Evolutionary conservation across 2,113 vertebrate species (phyloP), one percentile per base, ranked within the genome.

Genomic region (Ophiodon elongatus): DNA sequence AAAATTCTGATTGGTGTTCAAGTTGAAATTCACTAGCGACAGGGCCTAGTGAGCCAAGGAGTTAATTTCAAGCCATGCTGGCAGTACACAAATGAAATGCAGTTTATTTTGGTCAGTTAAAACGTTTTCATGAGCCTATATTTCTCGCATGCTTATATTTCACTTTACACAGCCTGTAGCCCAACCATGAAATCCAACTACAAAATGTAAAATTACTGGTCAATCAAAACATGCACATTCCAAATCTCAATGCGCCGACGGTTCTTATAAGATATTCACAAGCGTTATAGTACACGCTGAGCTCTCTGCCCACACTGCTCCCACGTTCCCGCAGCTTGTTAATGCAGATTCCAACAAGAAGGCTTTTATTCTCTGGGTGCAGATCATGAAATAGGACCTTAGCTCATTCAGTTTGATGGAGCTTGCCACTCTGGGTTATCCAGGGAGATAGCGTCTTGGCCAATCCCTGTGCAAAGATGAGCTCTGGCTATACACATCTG

Each of bases 151-250:
- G 75, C 77, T 85, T 88, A 65, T 76, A 75, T 79, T 84, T 85
- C 77, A 73, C 86, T 85, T 85, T 57, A 83, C 76, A 83, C 78
- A 84, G 73, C 74, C 70, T 35, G 63, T 29, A 87, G 79, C 64
- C 66, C 64, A 73, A 73, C 70, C 81, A 66, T 88, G 79, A 89
- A 85, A 86, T 80, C 59, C 62, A 73, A 64, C 76, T 52, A 80
- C 83, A 91, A 86, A 89, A 82, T 90, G 68, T 84, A 79, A 87
- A 87, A 92, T 87, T 79, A 84, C 69, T 84, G 84, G 87, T 92
- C 89, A 90, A 76, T 92, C 90, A 90, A 81, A 83, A 60, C 52
- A 72, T 17, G 73, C 76, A 85, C 82, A 86, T 85, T 54, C 47
- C 25, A 31, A 62, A 68, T 85, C 74, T 82, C 74, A 66, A 50